Evolutionary conservation across 1,140 invertebrate genomes (phyloP).

Genomic region (Pteromalus puparum): DNA sequence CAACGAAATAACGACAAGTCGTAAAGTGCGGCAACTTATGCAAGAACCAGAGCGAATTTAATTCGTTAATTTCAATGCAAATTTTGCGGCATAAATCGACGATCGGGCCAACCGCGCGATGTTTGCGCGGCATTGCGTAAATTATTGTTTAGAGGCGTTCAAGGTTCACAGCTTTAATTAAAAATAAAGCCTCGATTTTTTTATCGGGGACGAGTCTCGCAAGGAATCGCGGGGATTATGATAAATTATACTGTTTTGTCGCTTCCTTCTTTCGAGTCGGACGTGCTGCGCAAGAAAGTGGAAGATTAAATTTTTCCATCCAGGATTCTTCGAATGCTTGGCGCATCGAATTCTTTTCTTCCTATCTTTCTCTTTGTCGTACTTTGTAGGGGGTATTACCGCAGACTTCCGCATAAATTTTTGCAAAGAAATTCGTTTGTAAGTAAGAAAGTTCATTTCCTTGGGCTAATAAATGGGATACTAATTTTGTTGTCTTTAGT

Average conservation of each 20-base stretch:
- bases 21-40: neutral
- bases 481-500: no score
- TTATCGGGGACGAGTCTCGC: neutral
- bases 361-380: neutral
- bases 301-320: neutral
- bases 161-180: neutral
- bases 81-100: neutral
- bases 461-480: no score
- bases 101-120: neutral
- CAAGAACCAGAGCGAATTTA: no score
- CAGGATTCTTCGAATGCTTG: neutral
- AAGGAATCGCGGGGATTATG: neutral
- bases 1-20: neutral
- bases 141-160: neutral
- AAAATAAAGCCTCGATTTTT: neutral
- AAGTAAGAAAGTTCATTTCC: neutral
- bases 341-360: neutral
- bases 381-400: neutral
- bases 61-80: slow-evolving; percentile 2
- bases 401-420: neutral
- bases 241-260: neutral
- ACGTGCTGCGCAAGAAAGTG: neutral
- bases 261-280: neutral
- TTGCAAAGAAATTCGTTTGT: neutral
- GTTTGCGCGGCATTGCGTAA: neutral